Evolutionary conservation across 2,113 vertebrate genomes (phyloP).

Genomic region (Psilopsiagon aymara): DNA sequence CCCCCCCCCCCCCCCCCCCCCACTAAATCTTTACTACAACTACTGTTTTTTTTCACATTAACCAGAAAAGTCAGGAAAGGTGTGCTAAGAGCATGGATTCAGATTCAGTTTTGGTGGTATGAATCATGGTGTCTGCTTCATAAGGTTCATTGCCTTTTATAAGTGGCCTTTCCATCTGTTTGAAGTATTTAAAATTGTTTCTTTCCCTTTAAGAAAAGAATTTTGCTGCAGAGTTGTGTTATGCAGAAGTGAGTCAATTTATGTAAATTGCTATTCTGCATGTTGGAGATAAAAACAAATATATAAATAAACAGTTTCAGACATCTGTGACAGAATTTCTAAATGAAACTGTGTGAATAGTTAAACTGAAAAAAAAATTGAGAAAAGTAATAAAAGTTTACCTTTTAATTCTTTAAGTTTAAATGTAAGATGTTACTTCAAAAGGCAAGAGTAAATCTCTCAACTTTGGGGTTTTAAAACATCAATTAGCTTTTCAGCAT

Average conservation of each 20-base stretch:
- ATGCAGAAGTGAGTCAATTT: constrained; percentile 66
- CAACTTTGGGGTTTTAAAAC: constrained; percentile 63
- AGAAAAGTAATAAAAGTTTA: constrained; percentile 63
- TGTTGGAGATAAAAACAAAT: constrained; percentile 75
- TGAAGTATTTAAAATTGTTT: constrained; percentile 68
- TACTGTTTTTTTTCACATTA: not conserved
- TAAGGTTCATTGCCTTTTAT: constrained; percentile 28
- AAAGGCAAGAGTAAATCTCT: constrained; percentile 62
- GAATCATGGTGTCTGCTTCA: constrained; percentile 27
- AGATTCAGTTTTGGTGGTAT: not conserved
- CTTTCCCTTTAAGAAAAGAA: constrained; percentile 64
- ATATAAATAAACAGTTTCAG: constrained; percentile 68
- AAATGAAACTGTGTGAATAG: constrained; percentile 61
- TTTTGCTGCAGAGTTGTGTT: constrained; percentile 62
- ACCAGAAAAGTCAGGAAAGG: not conserved
- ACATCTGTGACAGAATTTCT: constrained; percentile 74
- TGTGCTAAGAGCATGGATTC: not conserved
- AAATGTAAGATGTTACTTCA: constrained; percentile 62
- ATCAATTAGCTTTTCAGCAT: constrained; percentile 49
- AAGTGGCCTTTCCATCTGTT: constrained; percentile 54
- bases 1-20: fast-evolving
- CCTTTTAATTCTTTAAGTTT: constrained; percentile 71
- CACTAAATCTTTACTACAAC: not conserved
- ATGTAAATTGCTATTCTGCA: constrained; percentile 80
- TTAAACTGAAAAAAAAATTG: constrained; percentile 56